These are phyloP conservation scores for Drosophila bifasciata DNA, from an alignment of 1,140 invertebrate genomes.

Conservation along the genomic window DNA sequence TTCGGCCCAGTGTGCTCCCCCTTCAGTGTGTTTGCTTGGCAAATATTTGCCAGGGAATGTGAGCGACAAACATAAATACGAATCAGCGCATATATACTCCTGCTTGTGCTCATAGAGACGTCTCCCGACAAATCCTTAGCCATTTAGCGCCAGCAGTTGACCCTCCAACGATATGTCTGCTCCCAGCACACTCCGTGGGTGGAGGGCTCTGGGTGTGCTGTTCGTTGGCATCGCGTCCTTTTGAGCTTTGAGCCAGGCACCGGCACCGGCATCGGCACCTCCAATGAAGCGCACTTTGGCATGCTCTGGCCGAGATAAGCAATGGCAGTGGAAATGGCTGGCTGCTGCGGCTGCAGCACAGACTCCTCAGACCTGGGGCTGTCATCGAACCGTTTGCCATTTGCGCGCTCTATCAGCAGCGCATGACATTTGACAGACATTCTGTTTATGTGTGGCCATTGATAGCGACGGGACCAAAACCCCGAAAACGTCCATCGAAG, in stretches of 20 bases:
- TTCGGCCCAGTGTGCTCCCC: neutral
- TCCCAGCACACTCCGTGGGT: constrained; percentile 6
- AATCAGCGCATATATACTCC: constrained; percentile 11
- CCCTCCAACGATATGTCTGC: constrained; percentile 27
- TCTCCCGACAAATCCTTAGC: constrained; percentile 68
- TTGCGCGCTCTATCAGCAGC: constrained; percentile 75
- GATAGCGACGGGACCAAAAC: constrained; percentile 55
- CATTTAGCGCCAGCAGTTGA: constrained; percentile 68
- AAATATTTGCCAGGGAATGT: constrained; percentile 75
- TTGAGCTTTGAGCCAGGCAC: constrained; percentile 52
- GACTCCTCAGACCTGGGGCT: constrained; percentile 36
- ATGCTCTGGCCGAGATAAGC: constrained; percentile 71
- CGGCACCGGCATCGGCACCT: constrained; percentile 11
- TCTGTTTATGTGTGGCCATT: constrained; percentile 59
- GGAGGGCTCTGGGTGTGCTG: neutral
- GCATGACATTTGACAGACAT: constrained; percentile 74
- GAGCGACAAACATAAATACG: constrained; percentile 77
- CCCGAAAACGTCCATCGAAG: constrained; percentile 47
- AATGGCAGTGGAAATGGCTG: constrained; percentile 33
- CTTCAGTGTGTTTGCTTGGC: constrained; percentile 53
- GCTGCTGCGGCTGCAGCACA: constrained; percentile 57
- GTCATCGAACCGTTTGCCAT: constrained; percentile 64
- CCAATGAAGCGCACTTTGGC: constrained; percentile 76
- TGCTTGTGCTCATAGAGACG: constrained; percentile 22
- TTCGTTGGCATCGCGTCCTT: constrained; percentile 62